Evolutionary conservation across 2,797 vertebrate genomes (phyloP), one percentile per base, ranked within the genome.

Genomic region (Coranthus polyacanthus): DNA sequence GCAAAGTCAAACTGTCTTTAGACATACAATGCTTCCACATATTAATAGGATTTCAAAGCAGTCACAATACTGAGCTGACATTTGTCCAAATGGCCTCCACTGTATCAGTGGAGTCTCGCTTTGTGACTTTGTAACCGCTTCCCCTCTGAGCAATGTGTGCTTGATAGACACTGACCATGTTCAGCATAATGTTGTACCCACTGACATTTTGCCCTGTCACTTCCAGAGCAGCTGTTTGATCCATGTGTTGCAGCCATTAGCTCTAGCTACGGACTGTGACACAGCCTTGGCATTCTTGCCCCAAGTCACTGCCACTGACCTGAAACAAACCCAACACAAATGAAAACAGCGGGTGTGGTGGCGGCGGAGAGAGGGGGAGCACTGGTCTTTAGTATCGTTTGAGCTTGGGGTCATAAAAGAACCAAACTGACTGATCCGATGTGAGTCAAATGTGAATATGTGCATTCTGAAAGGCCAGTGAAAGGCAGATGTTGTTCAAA

Each of bases 181-280:
- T 59, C 18, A 51, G 32, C 16, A 2, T 68, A 56, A 70, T 66
- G 64, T 21, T 11, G 16, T 20, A 43, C 2, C 53, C 72, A 62
- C 44, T 87, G 75, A 84, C 77, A 89, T 87, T 84, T 84, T 62
- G 51, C 41, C 51, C 62, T 42, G 81, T 74, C 74, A 75, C 70
- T 71, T 39, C 32, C 39, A 59, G 21, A 29, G 60, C 55, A 58
- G 56, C 62, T 13, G 38, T 55, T 46, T 70, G 62, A 79, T 44
- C 74, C 32, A 2, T 34, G 65, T 42, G 53, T 50, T 16, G 34
- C 37, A n/a, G 72, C 65, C 63, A 69, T 82, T 82, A 83, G 68
- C 64, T 5, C 45, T 3, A 24, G 50, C 45, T 43, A 45, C 69
- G 34, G 41, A 78, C 73, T 70, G 56, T 53, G 68, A 82, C 67